Evolutionary conservation across 1,140 invertebrate species (phyloP), one percentile per base, ranked within the genome.

Genomic region (Reticulitermes speratus): DNA sequence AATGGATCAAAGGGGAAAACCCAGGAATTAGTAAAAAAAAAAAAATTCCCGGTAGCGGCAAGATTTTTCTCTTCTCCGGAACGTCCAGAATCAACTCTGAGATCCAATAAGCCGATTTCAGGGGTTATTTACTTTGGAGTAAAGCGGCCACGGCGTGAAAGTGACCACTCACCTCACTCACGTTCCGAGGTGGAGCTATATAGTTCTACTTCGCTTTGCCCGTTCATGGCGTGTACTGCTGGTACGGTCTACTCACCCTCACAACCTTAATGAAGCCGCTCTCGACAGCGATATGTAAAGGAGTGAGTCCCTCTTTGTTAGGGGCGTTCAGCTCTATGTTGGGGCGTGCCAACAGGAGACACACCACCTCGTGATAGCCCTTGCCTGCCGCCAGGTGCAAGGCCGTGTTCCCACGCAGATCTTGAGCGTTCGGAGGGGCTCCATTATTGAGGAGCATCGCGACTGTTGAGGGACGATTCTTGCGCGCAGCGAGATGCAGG

Each of bases 201-300:
- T 12, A 1, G 9, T 7, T 48, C 9, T 11, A 48, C 45, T 48
- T 9, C 45, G 9, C 45, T 7, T 3, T 48, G 14, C 45, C 9
- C 14, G 2, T 48, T 38, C 38, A 38, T 38, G 38, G 38, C 38
- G 38, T 38, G 38, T 38, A 38, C 38, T 38, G 38, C 38, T 38
- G 38, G 5, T 5, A 38, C 38, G 5, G 52, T 55, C 19, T 2
- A 55, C 52, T 55, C 19, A 55, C 88, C 90, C 45, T 89, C 89
- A 91, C 91, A 7, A 91, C 90, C 38, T 90, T 88, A 7, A 89
- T 88, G 48, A 92, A 91, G 19, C 91, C 90, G 86, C 91, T 92
- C 86, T 91, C 91, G 0, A 91, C 90, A 21, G 91, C 91, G 19
- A 91, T 89, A 86, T 91, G 91, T 0, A 92, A 87, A 0, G 91